Conservation (phyloP, 2,888 invertebrate genomes). For the Eustalomyia histrio region DNA sequence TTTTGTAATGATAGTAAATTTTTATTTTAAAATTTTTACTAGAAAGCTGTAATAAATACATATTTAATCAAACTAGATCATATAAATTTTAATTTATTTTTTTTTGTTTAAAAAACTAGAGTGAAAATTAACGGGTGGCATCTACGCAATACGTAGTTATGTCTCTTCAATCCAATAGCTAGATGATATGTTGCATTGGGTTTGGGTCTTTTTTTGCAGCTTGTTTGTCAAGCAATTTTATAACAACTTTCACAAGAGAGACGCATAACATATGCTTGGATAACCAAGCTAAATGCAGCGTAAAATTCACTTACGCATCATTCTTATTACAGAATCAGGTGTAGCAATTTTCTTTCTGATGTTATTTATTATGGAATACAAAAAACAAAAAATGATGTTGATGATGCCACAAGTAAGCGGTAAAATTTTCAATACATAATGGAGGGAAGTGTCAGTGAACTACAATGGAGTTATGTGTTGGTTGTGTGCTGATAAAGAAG, state of each 20-base stretch:
- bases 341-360: slow-evolving; percentile 44
- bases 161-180: neutral
- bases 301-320: slow-evolving; percentile 35
- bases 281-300: slow-evolving; percentile 9
- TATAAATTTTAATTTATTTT: neutral
- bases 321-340: slow-evolving; percentile 63
- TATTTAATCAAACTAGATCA: neutral
- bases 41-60: neutral
- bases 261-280: neutral
- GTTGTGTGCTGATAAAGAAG: slow-evolving; percentile 31
- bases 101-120: neutral
- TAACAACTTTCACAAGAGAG: slow-evolving; percentile 47
- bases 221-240: slow-evolving; percentile 32
- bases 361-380: slow-evolving; percentile 34
- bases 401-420: slow-evolving; percentile 46
- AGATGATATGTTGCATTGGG: neutral
- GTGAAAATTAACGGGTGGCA: neutral
- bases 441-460: slow-evolving; percentile 60
- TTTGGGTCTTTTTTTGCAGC: slow-evolving; percentile 16
- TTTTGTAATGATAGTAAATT: too few species aligned
- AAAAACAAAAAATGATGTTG: slow-evolving; percentile 7
- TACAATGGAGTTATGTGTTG: slow-evolving; percentile 49
- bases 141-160: slow-evolving; percentile 32
- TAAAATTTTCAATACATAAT: slow-evolving; percentile 28
- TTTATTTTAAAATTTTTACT: too few species aligned